Evolutionary conservation across 2,113 vertebrate species (phyloP).

Genomic region (Tupaia chinensis): DNA sequence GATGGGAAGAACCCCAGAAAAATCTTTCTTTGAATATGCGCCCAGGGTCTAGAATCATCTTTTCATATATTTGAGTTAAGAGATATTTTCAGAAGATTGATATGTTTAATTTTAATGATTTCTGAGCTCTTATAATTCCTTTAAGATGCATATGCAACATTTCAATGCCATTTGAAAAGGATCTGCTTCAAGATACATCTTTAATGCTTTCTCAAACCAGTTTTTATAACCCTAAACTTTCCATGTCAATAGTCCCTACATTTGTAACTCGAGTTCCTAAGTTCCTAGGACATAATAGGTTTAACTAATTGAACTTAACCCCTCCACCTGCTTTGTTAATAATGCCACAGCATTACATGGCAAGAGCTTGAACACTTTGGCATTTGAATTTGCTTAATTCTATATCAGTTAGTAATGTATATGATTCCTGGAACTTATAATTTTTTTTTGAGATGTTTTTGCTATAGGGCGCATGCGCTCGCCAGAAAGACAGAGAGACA

Average conservation of each 20-base stretch:
- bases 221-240: neutral
- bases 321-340: neutral
- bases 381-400: neutral
- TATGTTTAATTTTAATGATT: conserved; percentile 33
- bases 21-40: neutral
- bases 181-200: neutral
- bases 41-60: neutral
- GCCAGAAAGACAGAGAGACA: too few relatives aligned
- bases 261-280: neutral
- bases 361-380: neutral
- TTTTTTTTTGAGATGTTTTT: too few relatives aligned
- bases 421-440: neutral
- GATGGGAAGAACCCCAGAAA: neutral
- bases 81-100: neutral
- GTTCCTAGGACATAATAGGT: neutral
- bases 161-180: neutral
- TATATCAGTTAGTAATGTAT: neutral
- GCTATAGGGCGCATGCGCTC: too few relatives aligned
- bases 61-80: neutral
- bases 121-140: neutral
- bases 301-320: conserved; percentile 5
- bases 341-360: neutral
- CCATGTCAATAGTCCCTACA: neutral
- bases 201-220: neutral
- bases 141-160: neutral